Evolutionary conservation across 2,113 vertebrate species (phyloP).

Genomic region (Brachypteracias leptosomus): DNA sequence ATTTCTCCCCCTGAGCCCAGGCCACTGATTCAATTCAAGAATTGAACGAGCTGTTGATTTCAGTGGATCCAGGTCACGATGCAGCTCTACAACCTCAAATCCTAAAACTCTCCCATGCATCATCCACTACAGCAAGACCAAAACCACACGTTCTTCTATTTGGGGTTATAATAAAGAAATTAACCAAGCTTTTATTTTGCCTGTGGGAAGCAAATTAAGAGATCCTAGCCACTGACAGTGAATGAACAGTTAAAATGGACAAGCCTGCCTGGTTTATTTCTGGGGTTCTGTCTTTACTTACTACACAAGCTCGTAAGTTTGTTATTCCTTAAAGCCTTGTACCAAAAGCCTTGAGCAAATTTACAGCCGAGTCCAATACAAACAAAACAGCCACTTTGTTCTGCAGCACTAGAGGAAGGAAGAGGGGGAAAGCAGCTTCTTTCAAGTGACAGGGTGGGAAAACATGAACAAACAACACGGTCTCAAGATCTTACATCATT

Average conservation of each 20-base stretch:
- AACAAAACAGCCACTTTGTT: background rate
- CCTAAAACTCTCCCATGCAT: background rate
- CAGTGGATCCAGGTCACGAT: background rate
- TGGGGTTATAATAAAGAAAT: background rate
- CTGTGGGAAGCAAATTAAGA: background rate
- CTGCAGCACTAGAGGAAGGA: background rate
- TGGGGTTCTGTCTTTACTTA: background rate
- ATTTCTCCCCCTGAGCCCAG: background rate
- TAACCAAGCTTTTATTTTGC: background rate
- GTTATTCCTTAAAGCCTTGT: background rate
- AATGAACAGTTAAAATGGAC: background rate
- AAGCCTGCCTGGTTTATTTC: background rate
- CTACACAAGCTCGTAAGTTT: background rate
- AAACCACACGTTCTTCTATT: background rate
- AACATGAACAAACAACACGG: background rate
- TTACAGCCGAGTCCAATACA: background rate
- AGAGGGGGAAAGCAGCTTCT: background rate
- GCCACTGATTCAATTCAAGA: background rate
- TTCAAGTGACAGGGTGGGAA: background rate
- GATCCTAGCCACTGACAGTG: background rate
- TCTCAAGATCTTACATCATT: background rate
- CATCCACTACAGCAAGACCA: background rate
- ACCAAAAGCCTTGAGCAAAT: background rate
- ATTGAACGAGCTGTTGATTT: background rate
- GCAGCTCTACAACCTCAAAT: background rate